phyloP scores from a whole-genome alignment of 2,888 invertebrate genomes.

The Baccha elongata region DNA sequence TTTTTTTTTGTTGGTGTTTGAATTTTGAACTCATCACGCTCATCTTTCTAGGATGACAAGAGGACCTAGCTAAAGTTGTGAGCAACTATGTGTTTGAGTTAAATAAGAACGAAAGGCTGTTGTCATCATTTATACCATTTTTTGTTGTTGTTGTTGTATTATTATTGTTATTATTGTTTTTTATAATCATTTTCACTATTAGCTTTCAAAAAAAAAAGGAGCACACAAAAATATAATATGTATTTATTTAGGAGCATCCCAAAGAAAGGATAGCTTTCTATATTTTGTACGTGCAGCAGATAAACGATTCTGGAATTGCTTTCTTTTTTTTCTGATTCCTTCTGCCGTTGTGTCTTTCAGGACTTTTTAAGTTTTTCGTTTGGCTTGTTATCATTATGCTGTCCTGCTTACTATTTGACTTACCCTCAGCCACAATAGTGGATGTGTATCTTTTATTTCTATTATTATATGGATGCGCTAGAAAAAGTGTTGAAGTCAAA shows the following conservation, averaged over 20 bases:
- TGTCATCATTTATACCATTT: conserved; percentile 44
- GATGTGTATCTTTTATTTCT: conserved; percentile 17
- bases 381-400: conserved; percentile 49
- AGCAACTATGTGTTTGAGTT: conserved; percentile 37
- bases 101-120: conserved; percentile 48
- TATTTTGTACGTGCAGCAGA: conserved; percentile 56
- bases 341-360: conserved; percentile 3
- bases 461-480: conserved; percentile 15
- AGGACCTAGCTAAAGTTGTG: conserved; percentile 18
- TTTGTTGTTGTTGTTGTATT: conserved; percentile 8
- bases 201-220: conserved; percentile 32
- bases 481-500: conserved; percentile 22
- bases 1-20: neutral
- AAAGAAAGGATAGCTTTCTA: conserved; percentile 37
- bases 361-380: conserved; percentile 23
- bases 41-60: conserved; percentile 18
- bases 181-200: conserved; percentile 43
- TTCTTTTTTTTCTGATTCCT: conserved; percentile 25
- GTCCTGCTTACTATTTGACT: conserved; percentile 51
- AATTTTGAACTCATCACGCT: conserved; percentile 46
- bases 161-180: conserved; percentile 44
- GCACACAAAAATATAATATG: neutral
- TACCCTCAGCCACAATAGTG: conserved; percentile 40
- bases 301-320: conserved; percentile 56
- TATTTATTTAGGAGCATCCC: conserved; percentile 47